Base-by-base conservation (phyloP, 2,113 vertebrate genomes). In the Ictalurus punctatus region DNA sequence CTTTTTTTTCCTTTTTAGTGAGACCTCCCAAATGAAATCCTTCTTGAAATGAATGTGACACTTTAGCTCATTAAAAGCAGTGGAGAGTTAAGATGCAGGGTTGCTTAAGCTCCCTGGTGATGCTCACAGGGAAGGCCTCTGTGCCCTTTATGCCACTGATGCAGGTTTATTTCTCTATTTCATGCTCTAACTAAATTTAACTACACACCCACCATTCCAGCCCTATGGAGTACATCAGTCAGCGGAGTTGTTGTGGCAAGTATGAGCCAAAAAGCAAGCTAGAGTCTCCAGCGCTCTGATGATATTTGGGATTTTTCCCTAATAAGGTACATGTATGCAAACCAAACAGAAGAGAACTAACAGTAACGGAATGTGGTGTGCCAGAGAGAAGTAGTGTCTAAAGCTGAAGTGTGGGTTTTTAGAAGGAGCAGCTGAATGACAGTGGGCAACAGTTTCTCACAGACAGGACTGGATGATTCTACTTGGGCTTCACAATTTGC, bases 41-140 rank as follows among this genome's bases (percentile, higher is more conserved):
- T 93, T 92, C 76, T 91, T 92, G 93, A 92, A 93, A 93, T 87
- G 88, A 91, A 90, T 92, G 91, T 95, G 94, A 95, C 95, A 95
- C 93, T 91, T 92, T 93, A 93, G 93, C 94, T 96, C 95, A 95
- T 96, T 94, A 96, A 94, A 93, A 94, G 90, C 92, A 93, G 94
- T 86, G 79, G 88, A 83, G 91, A 94, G 91, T 86, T 91, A 92
- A 86, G 90, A 93, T 86, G 89, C 78, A 93, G 90, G 90, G 91
- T 92, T 93, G 92, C 92, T 89, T 93, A 86, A 90, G 90, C 92
- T 94, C 93, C 92, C 92, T n/a, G 92, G 92, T 91, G 92, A 92
- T 90, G 91, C 54, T 87, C 88, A 87, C 73, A 92, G 56, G 86
- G 87, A 91, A 89, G 89, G 88, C 34, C n/a, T 80, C 74, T 93